Conservation (phyloP, 2,113 vertebrate genomes). For the Notiomystis cincta region DNA sequence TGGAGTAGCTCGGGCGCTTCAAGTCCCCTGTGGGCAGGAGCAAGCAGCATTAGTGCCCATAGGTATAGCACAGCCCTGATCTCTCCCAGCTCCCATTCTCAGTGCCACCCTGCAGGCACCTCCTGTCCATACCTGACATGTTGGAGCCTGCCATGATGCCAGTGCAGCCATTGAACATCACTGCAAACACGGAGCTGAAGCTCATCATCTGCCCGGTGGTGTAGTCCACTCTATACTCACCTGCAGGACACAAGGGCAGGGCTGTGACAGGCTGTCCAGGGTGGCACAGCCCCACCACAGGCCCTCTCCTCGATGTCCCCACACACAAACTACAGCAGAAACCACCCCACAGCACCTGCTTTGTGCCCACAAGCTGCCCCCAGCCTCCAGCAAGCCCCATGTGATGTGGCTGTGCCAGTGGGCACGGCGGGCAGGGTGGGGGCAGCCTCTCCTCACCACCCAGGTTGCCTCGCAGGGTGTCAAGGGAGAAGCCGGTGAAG, state of each 20-base stretch:
- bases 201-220: slow-evolving; percentile 18
- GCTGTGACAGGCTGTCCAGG: neutral
- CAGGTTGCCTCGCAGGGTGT: slow-evolving; percentile 81
- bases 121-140: slow-evolving; percentile 3
- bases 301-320: neutral
- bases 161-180: slow-evolving; percentile 25
- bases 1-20: slow-evolving; percentile 86
- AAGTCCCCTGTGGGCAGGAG: slow-evolving; percentile 75
- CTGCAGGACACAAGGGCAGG: slow-evolving; percentile 29
- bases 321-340: neutral
- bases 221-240: slow-evolving; percentile 59
- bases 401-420: neutral
- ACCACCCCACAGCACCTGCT: neutral
- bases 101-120: neutral
- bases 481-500: slow-evolving; percentile 85
- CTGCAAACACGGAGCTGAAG: slow-evolving; percentile 1
- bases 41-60: neutral
- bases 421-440: rapidly evolving
- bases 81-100: neutral
- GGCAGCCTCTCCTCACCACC: slow-evolving; percentile 64
- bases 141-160: slow-evolving; percentile 49
- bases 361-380: neutral
- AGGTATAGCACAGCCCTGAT: neutral
- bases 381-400: neutral
- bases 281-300: neutral